These are phyloP conservation scores for Ciconia boyciana DNA, from an alignment of 2,113 vertebrate species.

Conservation along the genomic window DNA sequence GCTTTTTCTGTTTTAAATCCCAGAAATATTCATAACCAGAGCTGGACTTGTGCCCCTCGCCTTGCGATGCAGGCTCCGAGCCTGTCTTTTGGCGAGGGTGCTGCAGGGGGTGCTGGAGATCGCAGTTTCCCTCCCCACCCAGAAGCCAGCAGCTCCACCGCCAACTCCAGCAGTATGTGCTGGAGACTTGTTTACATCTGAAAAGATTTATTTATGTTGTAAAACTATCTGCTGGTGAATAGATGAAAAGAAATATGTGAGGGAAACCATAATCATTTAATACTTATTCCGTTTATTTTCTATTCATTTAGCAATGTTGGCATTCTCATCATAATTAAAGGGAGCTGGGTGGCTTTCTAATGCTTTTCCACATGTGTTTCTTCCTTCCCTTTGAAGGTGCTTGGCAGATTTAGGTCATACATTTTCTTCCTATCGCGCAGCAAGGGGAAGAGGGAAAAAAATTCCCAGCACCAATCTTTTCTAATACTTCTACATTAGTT, in stretches of 20 bases:
- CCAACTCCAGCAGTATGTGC: not conserved
- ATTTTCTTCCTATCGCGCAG: conserved; percentile 50
- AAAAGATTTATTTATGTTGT: conserved; percentile 52
- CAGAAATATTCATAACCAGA: fast-evolving
- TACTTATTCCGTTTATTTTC: conserved; percentile 64
- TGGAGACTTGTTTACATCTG: conserved; percentile 30
- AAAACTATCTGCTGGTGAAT: conserved; percentile 47
- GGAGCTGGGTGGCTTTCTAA: conserved; percentile 30
- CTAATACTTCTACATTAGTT: conserved; percentile 69
- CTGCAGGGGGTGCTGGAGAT: conserved; percentile 49
- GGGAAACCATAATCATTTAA: conserved; percentile 51
- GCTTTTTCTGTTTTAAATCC: not conserved
- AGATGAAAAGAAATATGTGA: conserved; percentile 59
- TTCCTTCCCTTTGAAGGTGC: conserved; percentile 58
- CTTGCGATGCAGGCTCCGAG: fast-evolving
- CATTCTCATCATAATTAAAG: conserved; percentile 68
- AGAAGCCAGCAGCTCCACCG: not conserved
- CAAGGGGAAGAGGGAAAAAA: conserved; percentile 58
- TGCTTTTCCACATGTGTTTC: conserved; percentile 37
- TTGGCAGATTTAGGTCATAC: conserved; percentile 73
- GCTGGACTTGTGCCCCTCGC: fast-evolving
- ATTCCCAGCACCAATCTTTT: conserved; percentile 68
- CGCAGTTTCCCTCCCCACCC: not conserved
- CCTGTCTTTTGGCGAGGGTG: not conserved
- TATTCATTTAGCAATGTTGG: conserved; percentile 59